phyloP scores from a whole-genome alignment of 2,888 invertebrate genomes.

The Frankliniella intonsa region DNA sequence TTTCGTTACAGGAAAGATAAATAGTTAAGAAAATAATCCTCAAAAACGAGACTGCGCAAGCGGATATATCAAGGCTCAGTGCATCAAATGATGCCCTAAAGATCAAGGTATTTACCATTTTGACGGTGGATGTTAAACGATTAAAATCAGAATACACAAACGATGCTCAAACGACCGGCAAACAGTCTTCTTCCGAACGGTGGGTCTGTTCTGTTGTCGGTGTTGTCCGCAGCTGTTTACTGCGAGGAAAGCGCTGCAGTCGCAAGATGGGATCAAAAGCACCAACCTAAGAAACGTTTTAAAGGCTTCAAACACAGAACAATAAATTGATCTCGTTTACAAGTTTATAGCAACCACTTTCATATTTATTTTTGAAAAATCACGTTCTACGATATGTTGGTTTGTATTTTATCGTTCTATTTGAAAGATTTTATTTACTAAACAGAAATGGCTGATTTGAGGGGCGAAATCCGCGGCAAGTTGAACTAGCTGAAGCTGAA shows the following conservation, averaged over 20 bases:
- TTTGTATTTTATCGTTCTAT: background rate
- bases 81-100: background rate
- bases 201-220: background rate
- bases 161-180: background rate
- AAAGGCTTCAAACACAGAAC: too few relatives aligned
- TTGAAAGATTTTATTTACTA: background rate
- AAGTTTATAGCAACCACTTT: background rate
- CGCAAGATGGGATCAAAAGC: background rate
- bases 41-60: background rate
- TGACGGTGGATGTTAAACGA: background rate
- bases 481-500: too few relatives aligned
- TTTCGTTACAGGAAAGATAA: background rate
- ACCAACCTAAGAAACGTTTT: too few relatives aligned
- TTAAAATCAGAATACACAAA: background rate
- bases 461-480: background rate
- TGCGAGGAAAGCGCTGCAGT: background rate
- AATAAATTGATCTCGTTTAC: background rate
- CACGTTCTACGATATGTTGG: background rate
- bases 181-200: background rate
- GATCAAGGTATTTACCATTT: background rate
- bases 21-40: too few relatives aligned
- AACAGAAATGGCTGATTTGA: too few relatives aligned
- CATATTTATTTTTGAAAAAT: background rate
- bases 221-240: background rate
- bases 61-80: too few relatives aligned